Evolutionary conservation across 2,797 vertebrate genomes (phyloP).

Genomic region (Amniataba percoides): DNA sequence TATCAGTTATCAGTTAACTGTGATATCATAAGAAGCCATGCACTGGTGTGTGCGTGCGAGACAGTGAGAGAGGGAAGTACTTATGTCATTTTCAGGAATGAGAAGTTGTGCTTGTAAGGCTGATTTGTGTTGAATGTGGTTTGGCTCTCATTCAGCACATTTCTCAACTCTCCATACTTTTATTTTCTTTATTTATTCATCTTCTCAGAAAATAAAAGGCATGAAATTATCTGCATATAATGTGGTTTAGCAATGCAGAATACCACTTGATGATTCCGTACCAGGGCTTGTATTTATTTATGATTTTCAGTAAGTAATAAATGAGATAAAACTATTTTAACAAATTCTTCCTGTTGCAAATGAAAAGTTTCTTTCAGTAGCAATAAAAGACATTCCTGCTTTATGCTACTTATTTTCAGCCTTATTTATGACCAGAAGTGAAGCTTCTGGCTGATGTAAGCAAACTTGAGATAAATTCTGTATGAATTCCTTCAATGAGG

Average conservation of each 20-base stretch:
- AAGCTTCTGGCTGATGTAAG: neutral
- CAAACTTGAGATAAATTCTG: neutral
- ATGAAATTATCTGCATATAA: neutral
- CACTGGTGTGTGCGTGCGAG: neutral
- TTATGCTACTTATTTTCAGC: neutral
- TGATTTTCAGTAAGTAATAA: neutral
- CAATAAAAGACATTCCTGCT: neutral
- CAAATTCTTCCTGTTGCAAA: neutral
- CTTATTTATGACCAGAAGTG: neutral
- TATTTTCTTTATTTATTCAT: neutral
- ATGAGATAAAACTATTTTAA: neutral
- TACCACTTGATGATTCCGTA: neutral
- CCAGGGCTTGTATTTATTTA: neutral
- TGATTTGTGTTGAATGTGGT: conserved; percentile 17
- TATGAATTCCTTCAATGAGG: neutral
- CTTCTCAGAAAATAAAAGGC: neutral
- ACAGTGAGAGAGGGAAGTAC: too few relatives aligned
- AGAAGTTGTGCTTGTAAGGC: conserved; percentile 21
- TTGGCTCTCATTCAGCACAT: conserved; percentile 18
- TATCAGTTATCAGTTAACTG: too few relatives aligned
- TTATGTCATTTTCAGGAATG: conserved; percentile 40
- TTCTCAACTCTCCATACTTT: neutral
- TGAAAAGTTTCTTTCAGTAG: neutral
- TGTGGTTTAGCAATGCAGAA: neutral
- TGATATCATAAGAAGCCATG: neutral